Evolutionary conservation across 2,113 vertebrate species (phyloP).

Genomic region (Electrona antarctica): DNA sequence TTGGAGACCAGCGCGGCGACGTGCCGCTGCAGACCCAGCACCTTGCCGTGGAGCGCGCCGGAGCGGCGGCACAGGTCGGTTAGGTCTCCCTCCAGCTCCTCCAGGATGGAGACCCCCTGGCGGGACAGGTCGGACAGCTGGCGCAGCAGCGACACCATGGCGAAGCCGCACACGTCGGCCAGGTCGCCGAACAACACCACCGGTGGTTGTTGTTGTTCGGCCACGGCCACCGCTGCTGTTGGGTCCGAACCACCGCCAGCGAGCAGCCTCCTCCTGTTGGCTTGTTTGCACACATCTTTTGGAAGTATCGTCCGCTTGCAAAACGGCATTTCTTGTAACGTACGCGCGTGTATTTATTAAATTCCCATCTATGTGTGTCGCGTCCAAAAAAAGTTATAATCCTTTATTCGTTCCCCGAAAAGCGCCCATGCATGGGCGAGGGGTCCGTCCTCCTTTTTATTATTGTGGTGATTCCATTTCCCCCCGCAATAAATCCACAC

Average conservation of each 20-base stretch:
- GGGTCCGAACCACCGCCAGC: constrained; percentile 3
- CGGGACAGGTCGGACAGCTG: constrained; percentile 82
- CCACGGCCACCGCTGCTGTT: background rate
- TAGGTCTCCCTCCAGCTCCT: constrained; percentile 80
- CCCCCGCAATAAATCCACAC: no score
- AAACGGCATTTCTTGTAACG: constrained; percentile 74
- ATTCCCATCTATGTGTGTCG: no score
- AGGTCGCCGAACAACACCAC: constrained; percentile 65
- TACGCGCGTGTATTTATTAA: no score
- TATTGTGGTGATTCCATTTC: no score
- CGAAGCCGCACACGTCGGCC: constrained; percentile 76
- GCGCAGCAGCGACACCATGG: constrained; percentile 74
- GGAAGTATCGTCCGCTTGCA: constrained; percentile 78
- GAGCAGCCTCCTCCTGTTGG: constrained; percentile 41
- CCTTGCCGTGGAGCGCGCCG: constrained; percentile 73
- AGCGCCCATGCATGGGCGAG: no score
- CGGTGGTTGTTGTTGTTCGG: background rate
- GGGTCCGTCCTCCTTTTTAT: no score
- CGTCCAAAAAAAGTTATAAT: no score
- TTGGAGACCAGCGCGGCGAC: constrained; percentile 69
- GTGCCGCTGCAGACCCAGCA: constrained; percentile 72
- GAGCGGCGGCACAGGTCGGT: constrained; percentile 73
- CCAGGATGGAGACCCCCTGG: constrained; percentile 79
- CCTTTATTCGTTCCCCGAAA: no score
- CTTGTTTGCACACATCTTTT: constrained; percentile 72